Percentiles rank a stretch among this genome's conserved stretches.
phyloP scores from a whole-genome alignment of 2,797 vertebrate genomes.

The Sebastes nivosus region DNA sequence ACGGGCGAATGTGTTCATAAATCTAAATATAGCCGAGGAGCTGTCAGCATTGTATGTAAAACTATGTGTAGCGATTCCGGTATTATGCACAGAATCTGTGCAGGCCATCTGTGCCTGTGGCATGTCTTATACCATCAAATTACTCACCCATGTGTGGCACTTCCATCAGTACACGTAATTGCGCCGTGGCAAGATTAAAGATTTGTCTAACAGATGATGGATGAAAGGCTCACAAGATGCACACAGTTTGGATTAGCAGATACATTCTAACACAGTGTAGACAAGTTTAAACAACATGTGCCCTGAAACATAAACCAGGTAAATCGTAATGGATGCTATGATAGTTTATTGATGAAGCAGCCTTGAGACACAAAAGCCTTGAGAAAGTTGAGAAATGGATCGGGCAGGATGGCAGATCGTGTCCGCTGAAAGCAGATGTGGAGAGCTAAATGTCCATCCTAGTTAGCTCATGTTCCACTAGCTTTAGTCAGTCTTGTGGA shows the following conservation, averaged over 20 bases:
- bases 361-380: not conserved
- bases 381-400: not conserved
- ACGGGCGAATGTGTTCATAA: constrained; percentile 64
- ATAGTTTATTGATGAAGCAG: constrained; percentile 2
- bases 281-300: not conserved
- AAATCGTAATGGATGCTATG: not conserved
- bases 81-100: constrained; percentile 47
- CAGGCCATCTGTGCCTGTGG: constrained; percentile 60
- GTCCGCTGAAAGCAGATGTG: not conserved
- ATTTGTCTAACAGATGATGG: constrained; percentile 51
- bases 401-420: not conserved
- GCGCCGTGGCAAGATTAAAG: constrained; percentile 33
- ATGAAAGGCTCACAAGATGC: constrained; percentile 36
- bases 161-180: constrained; percentile 61
- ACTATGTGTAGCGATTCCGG: constrained; percentile 44
- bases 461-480: not conserved
- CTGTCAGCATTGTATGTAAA: constrained; percentile 66
- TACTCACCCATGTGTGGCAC: constrained; percentile 60
- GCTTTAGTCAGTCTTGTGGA: not conserved
- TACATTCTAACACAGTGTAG: not conserved
- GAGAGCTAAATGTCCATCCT: not conserved
- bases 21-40: constrained; percentile 63
- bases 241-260: constrained; percentile 15
- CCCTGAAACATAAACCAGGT: constrained; percentile 1
- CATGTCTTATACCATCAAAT: constrained; percentile 52